Base-by-base conservation (phyloP, 2,113 vertebrate genomes). In the Ictalurus punctatus region DNA sequence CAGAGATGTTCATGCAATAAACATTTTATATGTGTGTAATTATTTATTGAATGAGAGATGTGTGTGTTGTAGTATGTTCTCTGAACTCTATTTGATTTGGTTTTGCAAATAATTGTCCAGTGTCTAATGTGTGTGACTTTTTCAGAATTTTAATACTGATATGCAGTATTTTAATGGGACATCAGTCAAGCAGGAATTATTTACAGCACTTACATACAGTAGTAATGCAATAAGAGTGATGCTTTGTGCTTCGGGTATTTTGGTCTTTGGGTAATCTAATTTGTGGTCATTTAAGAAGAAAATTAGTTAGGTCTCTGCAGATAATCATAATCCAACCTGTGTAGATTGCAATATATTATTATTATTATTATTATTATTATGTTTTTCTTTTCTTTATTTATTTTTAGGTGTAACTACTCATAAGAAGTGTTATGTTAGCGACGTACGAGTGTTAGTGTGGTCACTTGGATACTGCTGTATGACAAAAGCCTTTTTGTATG, bases 381-480 rank as follows among this genome's bases (percentile, higher is more conserved):
- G 3, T 44, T 74, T 8, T 40, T 40, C 9, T 40, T 58, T 23
- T 37, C 2, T 8, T 85, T 21, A 21, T 34, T 61, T 58, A 16
- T 74, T 74, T 83, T 25, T 27, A 12, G 7, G 13, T 65, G 52
- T 76, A 13, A 52, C 14, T 30, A 65, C 5, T 44, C 25, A 54
- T 5, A 14, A n/a, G 19, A 54, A 80, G 79, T 34, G 10, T 56
- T 81, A 61, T 88, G 40, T 69, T 59, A 82, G 63, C 65, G 34
- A 30, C 6, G 4, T 63, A 16, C 23, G 23, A 27, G 9, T 85
- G 23, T 84, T 10, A 40, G 30, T 83, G 40, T 81, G 4, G 48
- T 85, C 25, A 56, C 85, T 17, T 79, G 81, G 90, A 86, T 82
- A 61, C 90, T 63, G 84, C 59, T 86, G 17, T 89, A 23, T 48